Percentiles rank a stretch among this genome's conserved stretches.
Evolutionary conservation across 1,140 invertebrate genomes (phyloP).

Genomic region (Coelopa frigida): DNA sequence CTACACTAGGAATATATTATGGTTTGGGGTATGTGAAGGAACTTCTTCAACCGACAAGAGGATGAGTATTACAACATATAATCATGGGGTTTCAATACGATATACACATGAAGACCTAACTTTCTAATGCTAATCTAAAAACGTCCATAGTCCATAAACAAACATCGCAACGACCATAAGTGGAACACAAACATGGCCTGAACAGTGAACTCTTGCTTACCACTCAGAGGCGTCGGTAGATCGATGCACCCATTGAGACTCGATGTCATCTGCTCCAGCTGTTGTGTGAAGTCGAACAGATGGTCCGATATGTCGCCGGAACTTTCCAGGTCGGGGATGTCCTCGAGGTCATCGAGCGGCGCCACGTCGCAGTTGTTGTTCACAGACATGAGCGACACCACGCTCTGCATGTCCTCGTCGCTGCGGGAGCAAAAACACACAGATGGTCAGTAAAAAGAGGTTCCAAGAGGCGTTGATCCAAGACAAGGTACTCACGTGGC

Average conservation of each 20-base stretch:
- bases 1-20: too few relatives aligned
- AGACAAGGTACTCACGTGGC: constrained; percentile 92
- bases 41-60: too few relatives aligned
- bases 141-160: too few relatives aligned
- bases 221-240: constrained; percentile 52
- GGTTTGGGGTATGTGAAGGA: too few relatives aligned
- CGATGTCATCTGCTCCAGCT: constrained; percentile 79
- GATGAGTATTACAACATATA: too few relatives aligned
- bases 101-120: too few relatives aligned
- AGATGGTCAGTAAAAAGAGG: not conserved
- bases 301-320: constrained; percentile 51
- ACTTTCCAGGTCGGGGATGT: constrained; percentile 47
- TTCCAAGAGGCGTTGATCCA: too few relatives aligned
- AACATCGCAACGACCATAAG: too few relatives aligned
- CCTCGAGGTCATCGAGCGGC: constrained; percentile 76
- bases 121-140: too few relatives aligned
- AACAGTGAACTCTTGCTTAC: too few relatives aligned
- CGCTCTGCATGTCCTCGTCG: constrained; percentile 96
- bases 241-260: constrained; percentile 52
- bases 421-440: constrained; percentile 47
- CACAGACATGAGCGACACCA: constrained; percentile 90
- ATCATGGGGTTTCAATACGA: too few relatives aligned
- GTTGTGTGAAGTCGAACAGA: constrained; percentile 74
- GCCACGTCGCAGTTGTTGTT: constrained; percentile 86
- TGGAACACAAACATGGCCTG: too few relatives aligned